Base-by-base conservation (phyloP, 2,888 invertebrate species). In the Cerceris ruficornis region DNA sequence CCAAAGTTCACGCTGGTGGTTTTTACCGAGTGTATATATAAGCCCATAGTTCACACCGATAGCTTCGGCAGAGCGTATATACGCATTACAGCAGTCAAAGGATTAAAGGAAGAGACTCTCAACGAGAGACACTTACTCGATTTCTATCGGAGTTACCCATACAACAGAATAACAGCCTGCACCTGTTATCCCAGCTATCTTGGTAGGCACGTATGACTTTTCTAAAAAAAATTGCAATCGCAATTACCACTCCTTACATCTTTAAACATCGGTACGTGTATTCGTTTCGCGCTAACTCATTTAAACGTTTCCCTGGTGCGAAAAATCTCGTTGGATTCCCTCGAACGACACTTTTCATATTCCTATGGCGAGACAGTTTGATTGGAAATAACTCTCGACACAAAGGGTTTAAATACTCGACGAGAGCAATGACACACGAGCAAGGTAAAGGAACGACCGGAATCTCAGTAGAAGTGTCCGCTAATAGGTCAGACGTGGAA, bases 201-300 rank as follows among this genome's bases (percentile, higher is more conserved):
- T 97, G 96, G 92, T 97, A 97, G 54, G 97, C 96, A 81, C 97
- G 94, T 88, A 97, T 94, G 8, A 97, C 97, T 94, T 97, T 97
- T 90, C 97, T 97, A 92, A 14, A 93, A 93, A 46, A n/a, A 9
- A 42, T 17, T 9, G 8, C 7, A 50, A 57, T 28, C 28, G 28
- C 28, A 28, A 28, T 28, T 28, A 28, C 28, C 4, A 28, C 28
- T 4, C 28, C 28, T 28, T 28, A 28, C 2, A 28, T 28, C 28
- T 28, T 28, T 28, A 28, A 4, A 28, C 1, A 28, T 28, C 28
- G n/a, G n/a, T n/a, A n/a, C 4, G 28, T 28, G 28, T 28, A 4
- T 28, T 28, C 28, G 28, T 28, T 28, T 28, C 4, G 28, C 28
- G 4, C 28, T 28, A 28, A 28, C 4, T 28, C 28, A 28, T 2